Base-by-base conservation (phyloP, 2,888 invertebrate species). In the Miltochrista miniata region DNA sequence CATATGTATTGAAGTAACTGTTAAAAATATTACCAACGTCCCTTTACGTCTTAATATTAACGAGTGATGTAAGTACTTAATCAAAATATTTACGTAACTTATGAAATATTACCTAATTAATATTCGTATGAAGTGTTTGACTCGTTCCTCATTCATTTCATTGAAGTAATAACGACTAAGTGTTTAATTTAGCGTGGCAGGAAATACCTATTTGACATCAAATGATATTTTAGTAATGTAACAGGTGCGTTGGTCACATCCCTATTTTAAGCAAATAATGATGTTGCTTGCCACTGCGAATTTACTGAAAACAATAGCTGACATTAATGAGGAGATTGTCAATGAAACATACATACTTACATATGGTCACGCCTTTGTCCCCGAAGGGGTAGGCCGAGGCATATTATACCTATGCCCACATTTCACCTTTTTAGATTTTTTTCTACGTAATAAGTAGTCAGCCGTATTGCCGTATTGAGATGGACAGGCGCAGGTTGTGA, bases 171-270 rank as follows among this genome's bases (percentile, higher is more conserved):
- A 34, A 35, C 46, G 33, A 40, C 58, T 37, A 24, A 30, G n/a
- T 37, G 12, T 18, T 48, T 48, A 41, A 54, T 52, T 48, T 50
- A 49, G 51, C 49, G 59, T 36, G 50, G 50, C 64, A 72, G 72
- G 62, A 65, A 66, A 62, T 55, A 44, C 48, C 43, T 47, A 45
- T 50, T 51, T 50, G 56, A 59, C 69, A 59, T 18, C 36, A 49
- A 56, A 44, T 35, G 39, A 35, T 52, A 59, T 68, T 38, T 59
- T 56, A 57, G 62, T 51, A 47, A 47, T 47, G 41, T 14, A 69
- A 53, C 66, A 66, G 66, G 66, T 66, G 69, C 48, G 47, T 65
- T 55, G 48, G 45, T n/a, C 15, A 51, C 45, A 42, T 33, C 43
- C 53, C 39, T 29, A 58, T 61, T 65, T 56, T 65, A 65, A 56